Base-by-base conservation (phyloP, 2,113 vertebrate species). In the Craseonycteris thonglongyai region DNA sequence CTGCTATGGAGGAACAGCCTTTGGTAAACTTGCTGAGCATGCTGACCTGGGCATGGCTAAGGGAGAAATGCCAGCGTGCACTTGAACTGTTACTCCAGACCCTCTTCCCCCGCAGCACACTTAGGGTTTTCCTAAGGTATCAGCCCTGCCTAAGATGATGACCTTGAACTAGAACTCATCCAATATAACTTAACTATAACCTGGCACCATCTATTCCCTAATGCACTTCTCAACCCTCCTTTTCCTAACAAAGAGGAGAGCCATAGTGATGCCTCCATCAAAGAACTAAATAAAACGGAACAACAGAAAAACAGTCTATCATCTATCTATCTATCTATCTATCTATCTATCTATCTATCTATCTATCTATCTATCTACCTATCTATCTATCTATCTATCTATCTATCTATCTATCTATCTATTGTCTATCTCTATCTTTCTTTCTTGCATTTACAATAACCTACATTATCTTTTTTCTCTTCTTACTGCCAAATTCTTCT, bases 11-110 rank as follows among this genome's bases (percentile, higher is more conserved):
- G 56, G 22, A 81, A 30, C 13, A 51, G 38, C 2, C 1, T 82
- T 59, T 47, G 24, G 30, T 49, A 9, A 59, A 47, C 33, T 72
- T 93, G 58, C 47, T 40, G 22, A 24, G 30, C n/a, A 71, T 19
- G 7, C 9, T 21, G 6, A 61, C 16, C 28, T 5, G 3, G 33
- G 1, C 10, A 8, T 1, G 7, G 40, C 18, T 40, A 30, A 38
- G 7, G 7, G 28, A 47, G 51, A 74, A 58, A 26, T 0, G 0
- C 30, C n/a, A 1, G 0, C 49, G 24, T 21, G 15, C 19, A 7
- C 33, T 24, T 69, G 13, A 12, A n/a, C 65, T 38, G 8, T 71
- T 38, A 63, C 30, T 72, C 2, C 3, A 72, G 51, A 40, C 0
- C 10, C 40, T 5, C 0, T 28, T 45, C 54, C 63, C 66, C 5